Percentiles rank a stretch among this genome's conserved stretches.
These are phyloP conservation scores for Dermolepida albohirtum DNA, from an alignment of 2,888 invertebrate genomes.

Conservation along the genomic window DNA sequence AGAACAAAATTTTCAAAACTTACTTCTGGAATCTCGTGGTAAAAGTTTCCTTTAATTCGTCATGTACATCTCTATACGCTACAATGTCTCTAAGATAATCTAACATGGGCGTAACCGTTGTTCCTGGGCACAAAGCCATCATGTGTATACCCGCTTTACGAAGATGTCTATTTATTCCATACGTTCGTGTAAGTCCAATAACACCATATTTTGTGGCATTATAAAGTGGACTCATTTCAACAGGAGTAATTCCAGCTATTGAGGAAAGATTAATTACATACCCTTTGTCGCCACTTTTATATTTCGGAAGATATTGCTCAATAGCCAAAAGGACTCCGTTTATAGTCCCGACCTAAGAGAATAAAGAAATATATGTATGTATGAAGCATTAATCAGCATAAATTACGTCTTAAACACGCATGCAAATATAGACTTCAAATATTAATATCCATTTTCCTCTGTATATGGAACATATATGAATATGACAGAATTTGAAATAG, in stretches of 20 bases:
- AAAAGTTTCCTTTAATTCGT: not conserved
- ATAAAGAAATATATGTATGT: not conserved
- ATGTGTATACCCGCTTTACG: constrained; percentile 1
- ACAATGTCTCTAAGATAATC: not conserved
- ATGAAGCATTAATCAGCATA: too few relatives aligned
- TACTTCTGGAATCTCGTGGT: constrained; percentile 7
- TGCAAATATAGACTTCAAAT: too few relatives aligned
- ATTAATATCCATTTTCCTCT: too few relatives aligned
- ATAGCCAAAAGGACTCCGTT: constrained; percentile 11
- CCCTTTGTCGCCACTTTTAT: constrained; percentile 15
- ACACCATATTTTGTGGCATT: constrained; percentile 15
- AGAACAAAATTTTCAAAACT: not conserved
- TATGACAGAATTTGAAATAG: too few relatives aligned
- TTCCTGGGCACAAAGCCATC: constrained; percentile 9
- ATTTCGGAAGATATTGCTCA: constrained; percentile 17
- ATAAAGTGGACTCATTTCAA: constrained; percentile 9
- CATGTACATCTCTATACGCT: constrained; percentile 10
- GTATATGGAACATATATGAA: too few relatives aligned
- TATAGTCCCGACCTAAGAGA: constrained; percentile 3
- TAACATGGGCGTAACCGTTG: constrained; percentile 7
- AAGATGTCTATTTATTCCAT: constrained; percentile 26
- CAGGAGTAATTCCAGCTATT: constrained; percentile 1
- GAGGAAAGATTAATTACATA: constrained; percentile 21
- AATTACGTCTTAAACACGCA: too few relatives aligned
- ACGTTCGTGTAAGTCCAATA: constrained; percentile 18